These are phyloP conservation scores for Heterochromis multidens DNA, from an alignment of 2,113 vertebrate species.

Conservation along the genomic window DNA sequence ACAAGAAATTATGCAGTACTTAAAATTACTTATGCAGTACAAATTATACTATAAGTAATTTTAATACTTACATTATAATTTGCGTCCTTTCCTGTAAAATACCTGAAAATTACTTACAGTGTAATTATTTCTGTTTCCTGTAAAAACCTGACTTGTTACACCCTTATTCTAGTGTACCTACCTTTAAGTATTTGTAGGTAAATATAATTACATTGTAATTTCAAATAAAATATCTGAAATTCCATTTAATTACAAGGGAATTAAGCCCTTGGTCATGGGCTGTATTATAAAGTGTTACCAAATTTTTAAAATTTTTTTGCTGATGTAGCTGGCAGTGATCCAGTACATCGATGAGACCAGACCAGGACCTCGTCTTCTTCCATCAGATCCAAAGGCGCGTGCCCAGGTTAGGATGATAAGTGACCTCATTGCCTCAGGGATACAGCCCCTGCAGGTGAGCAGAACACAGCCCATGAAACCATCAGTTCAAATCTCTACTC, in stretches of 20 bases:
- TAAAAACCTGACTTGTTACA: background rate
- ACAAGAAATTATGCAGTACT: too few relatives aligned
- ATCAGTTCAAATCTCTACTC: background rate
- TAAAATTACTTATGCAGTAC: too few relatives aligned
- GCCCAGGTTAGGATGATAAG: slow-evolving; percentile 89
- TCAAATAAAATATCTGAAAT: background rate
- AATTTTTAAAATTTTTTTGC: background rate
- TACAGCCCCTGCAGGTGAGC: slow-evolving; percentile 92
- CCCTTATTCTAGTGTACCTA: background rate
- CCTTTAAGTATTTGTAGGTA: background rate
- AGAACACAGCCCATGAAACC: background rate
- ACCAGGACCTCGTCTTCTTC: slow-evolving; percentile 83
- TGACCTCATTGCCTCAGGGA: slow-evolving; percentile 86
- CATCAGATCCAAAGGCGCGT: slow-evolving; percentile 82
- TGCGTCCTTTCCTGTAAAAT: too few relatives aligned
- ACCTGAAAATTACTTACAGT: too few relatives aligned
- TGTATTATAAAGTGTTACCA: background rate
- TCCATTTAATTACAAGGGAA: background rate
- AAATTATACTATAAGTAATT: too few relatives aligned
- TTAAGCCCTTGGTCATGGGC: background rate
- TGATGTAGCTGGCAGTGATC: slow-evolving; percentile 87
- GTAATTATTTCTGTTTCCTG: too few relatives aligned
- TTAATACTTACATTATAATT: too few relatives aligned
- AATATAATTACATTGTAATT: background rate
- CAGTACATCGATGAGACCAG: slow-evolving; percentile 93